Evolutionary conservation across 2,113 vertebrate genomes (phyloP).

Genomic region (Panthera tigris): DNA sequence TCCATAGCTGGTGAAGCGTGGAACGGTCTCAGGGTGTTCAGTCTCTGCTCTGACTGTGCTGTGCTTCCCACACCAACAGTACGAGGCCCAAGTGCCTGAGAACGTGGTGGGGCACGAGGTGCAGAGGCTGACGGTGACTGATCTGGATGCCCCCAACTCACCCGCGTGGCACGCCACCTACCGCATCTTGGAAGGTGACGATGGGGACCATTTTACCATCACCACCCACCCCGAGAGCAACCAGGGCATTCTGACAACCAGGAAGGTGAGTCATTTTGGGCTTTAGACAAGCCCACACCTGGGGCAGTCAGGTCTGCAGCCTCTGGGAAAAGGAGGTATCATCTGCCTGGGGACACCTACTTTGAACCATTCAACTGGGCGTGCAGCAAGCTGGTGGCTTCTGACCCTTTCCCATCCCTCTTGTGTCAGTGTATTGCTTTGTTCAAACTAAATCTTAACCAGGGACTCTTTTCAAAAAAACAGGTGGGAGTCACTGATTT

Average conservation of each 20-base stretch:
- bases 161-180: constrained; percentile 89
- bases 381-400: background rate
- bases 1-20: background rate
- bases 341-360: background rate
- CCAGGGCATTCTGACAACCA: constrained; percentile 89
- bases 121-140: constrained; percentile 83
- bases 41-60: background rate
- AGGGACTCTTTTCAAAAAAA: background rate
- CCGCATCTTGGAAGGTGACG: constrained; percentile 87
- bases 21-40: rapidly evolving
- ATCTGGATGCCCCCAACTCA: constrained; percentile 85
- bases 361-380: background rate
- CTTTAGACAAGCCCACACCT: background rate
- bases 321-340: background rate
- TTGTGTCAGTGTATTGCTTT: background rate
- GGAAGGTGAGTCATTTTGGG: constrained; percentile 84
- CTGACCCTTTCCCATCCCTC: background rate
- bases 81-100: constrained; percentile 83
- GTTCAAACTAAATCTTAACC: background rate
- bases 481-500: background rate
- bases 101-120: constrained; percentile 82
- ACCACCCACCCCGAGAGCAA: constrained; percentile 85
- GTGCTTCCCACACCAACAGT: constrained; percentile 79
- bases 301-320: background rate
- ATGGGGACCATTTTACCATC: constrained; percentile 83